Evolutionary conservation across 2,888 invertebrate species (phyloP).

Genomic region (Euzetes globulus): DNA sequence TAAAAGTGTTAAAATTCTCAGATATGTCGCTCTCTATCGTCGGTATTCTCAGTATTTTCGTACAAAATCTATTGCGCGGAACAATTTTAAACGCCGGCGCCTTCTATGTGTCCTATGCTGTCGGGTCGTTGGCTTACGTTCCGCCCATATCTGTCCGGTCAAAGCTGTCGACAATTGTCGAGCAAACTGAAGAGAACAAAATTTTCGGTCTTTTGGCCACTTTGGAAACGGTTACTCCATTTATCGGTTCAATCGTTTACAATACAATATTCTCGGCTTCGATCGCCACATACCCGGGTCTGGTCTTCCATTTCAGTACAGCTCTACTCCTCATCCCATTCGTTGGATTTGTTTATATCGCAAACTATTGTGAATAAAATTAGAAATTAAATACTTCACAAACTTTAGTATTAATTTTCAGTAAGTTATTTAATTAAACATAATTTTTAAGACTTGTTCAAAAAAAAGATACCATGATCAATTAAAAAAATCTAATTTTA

Average conservation of each 20-base stretch:
- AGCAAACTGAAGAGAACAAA: slow-evolving; percentile 12
- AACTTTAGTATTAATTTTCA: no score
- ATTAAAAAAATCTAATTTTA: no score
- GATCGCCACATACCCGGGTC: slow-evolving; percentile 19
- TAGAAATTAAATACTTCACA: background rate
- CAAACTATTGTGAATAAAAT: background rate
- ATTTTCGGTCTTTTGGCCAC: slow-evolving; percentile 30
- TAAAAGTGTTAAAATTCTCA: background rate
- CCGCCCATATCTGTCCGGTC: slow-evolving; percentile 20
- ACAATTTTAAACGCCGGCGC: slow-evolving; percentile 13
- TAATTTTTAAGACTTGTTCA: no score
- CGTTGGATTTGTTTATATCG: slow-evolving; percentile 9
- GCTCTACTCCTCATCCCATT: slow-evolving; percentile 20
- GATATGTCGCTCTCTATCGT: slow-evolving; percentile 21
- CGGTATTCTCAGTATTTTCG: background rate
- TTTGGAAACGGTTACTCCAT: slow-evolving; percentile 27
- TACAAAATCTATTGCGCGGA: slow-evolving; percentile 25
- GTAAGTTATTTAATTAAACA: no score
- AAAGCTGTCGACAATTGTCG: slow-evolving; percentile 15
- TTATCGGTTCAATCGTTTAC: slow-evolving; percentile 9
- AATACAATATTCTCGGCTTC: slow-evolving; percentile 6
- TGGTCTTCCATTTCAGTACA: slow-evolving; percentile 29
- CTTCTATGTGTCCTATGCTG: slow-evolving; percentile 20
- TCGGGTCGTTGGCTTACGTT: slow-evolving; percentile 22
- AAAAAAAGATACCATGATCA: no score